Conservation (phyloP, 2,888 invertebrate genomes). For the Oxyteleia sp. region DNA sequence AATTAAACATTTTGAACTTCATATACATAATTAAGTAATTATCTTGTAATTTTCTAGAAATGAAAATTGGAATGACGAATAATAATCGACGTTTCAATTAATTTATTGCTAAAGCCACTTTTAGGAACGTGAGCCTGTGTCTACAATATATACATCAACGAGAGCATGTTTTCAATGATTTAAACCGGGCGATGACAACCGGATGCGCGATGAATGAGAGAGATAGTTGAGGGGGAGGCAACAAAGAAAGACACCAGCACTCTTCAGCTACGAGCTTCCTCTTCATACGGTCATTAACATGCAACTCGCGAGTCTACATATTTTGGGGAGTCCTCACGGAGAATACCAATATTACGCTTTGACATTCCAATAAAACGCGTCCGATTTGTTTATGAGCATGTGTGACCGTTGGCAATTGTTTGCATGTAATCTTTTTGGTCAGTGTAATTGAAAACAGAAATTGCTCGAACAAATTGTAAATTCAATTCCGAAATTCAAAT, state of each 20-base stretch:
- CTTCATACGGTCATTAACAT: slow-evolving; percentile 84
- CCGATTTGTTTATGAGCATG: slow-evolving; percentile 88
- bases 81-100: no score
- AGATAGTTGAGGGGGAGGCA: slow-evolving; percentile 75
- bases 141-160: slow-evolving; percentile 41
- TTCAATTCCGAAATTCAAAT: no score
- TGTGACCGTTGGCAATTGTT: slow-evolving; percentile 78
- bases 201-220: slow-evolving; percentile 82
- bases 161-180: slow-evolving; percentile 75
- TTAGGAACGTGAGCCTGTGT: background rate
- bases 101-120: no score
- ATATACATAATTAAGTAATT: no score
- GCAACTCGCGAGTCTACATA: slow-evolving; percentile 86
- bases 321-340: slow-evolving; percentile 86
- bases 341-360: slow-evolving; percentile 88
- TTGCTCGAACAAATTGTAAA: slow-evolving; percentile 59
- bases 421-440: slow-evolving; percentile 66
- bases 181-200: slow-evolving; percentile 85
- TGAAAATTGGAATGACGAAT: no score
- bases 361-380: slow-evolving; percentile 88
- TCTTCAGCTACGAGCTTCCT: slow-evolving; percentile 77
- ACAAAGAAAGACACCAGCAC: slow-evolving; percentile 79
- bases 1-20: no score
- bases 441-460: slow-evolving; percentile 69
- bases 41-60: no score